phyloP scores from a whole-genome alignment of 2,888 invertebrate genomes.

The Parochlus steinenii region DNA sequence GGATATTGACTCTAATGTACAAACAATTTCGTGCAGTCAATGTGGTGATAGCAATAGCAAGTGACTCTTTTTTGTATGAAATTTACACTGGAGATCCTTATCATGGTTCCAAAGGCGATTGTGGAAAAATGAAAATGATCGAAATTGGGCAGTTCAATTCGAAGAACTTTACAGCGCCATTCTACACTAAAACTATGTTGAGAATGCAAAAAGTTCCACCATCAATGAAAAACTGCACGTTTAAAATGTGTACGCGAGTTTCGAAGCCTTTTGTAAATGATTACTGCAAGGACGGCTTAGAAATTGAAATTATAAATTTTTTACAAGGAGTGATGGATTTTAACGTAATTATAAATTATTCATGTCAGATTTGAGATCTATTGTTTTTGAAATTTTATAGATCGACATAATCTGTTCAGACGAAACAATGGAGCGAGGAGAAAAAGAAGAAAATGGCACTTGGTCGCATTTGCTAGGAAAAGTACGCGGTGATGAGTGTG shows the following conservation, averaged over 20 bases:
- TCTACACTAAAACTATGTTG: not conserved
- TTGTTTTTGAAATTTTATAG: too few relatives aligned
- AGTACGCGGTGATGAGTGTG: constrained; percentile 29
- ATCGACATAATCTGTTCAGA: constrained; percentile 20
- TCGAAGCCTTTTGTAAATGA: constrained; percentile 36
- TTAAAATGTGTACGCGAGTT: constrained; percentile 33
- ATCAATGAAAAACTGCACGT: constrained; percentile 31
- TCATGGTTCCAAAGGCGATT: constrained; percentile 20
- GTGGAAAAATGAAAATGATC: constrained; percentile 18
- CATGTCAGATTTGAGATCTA: too few relatives aligned
- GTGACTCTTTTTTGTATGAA: constrained; percentile 20
- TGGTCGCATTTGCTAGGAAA: constrained; percentile 36
- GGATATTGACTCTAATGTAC: constrained; percentile 21
- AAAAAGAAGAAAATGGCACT: constrained; percentile 26
- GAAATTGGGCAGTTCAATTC: constrained; percentile 13
- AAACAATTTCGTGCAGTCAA: constrained; percentile 22
- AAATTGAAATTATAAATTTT: constrained; percentile 31
- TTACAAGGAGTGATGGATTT: constrained; percentile 26
- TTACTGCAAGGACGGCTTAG: constrained; percentile 26
- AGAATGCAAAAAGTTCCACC: constrained; percentile 21
- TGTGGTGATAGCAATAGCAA: constrained; percentile 23
- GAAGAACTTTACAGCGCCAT: constrained; percentile 2
- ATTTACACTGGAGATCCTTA: constrained; percentile 25
- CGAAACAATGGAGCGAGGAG: constrained; percentile 33
- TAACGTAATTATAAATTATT: too few relatives aligned